These are phyloP conservation scores for Pelodiscus sinensis DNA, from an alignment of 2,113 vertebrate species.

Conservation along the genomic window DNA sequence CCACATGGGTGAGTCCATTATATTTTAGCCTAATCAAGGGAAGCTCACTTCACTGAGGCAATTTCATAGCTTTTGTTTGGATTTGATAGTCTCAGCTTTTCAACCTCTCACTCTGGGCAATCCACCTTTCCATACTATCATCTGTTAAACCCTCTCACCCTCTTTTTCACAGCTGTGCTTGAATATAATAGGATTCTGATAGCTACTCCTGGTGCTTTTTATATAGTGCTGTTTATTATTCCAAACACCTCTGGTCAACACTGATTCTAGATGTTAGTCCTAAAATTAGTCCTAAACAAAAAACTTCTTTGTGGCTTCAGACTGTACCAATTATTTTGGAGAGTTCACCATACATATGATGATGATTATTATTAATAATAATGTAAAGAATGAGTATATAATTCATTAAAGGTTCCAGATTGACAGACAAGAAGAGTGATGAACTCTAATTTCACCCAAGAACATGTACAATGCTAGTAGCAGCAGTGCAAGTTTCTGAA, in stretches of 20 bases:
- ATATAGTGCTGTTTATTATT: background rate
- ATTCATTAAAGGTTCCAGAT: too few species aligned
- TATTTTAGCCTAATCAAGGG: background rate
- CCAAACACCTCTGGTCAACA: background rate
- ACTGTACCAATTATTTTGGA: background rate
- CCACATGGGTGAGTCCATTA: background rate
- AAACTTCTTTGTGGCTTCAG: too few species aligned
- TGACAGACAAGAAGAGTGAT: too few species aligned
- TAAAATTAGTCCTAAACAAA: background rate
- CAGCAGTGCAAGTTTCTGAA: too few species aligned
- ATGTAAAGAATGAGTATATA: too few species aligned
- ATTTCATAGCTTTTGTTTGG: background rate
- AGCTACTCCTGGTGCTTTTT: background rate
- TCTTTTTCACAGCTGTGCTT: background rate
- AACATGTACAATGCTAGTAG: too few species aligned
- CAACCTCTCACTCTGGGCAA: background rate
- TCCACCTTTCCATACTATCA: background rate
- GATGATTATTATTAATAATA: too few species aligned
- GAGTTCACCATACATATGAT: background rate
- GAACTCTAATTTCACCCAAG: too few species aligned
- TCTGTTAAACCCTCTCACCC: background rate
- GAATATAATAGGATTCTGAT: background rate
- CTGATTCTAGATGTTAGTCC: background rate
- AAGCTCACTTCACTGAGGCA: background rate
- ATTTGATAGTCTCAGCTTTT: background rate